phyloP scores from a whole-genome alignment of 2,797 vertebrate genomes.

The Gymnothorax javanicus region DNA sequence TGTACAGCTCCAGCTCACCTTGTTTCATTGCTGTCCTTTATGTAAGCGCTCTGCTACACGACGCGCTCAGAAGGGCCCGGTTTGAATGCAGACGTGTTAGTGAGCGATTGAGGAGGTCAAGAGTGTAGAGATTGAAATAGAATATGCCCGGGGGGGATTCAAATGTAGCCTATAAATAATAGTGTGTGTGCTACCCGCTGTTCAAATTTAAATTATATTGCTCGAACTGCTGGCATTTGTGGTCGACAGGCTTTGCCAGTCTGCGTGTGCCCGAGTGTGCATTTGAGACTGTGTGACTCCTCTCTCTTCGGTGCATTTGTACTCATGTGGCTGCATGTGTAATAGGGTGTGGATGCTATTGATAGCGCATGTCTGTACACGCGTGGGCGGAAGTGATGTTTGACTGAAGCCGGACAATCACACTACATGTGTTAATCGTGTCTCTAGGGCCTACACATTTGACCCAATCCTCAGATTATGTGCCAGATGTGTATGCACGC shows the following conservation, averaged over 20 bases:
- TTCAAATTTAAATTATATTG: not conserved
- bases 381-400: not conserved
- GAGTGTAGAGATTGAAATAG: slow-evolving; percentile 1
- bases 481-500: not conserved
- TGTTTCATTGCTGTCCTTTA: slow-evolving; percentile 12
- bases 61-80: not conserved
- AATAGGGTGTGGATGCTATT: not conserved
- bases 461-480: not conserved
- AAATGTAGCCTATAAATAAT: not conserved
- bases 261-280: not conserved
- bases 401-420: not conserved
- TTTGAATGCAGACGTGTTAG: not conserved
- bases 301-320: not conserved
- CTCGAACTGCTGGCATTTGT: not conserved
- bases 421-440: not conserved
- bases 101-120: not conserved
- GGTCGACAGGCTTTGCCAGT: not conserved
- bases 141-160: not conserved
- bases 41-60: not conserved
- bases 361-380: not conserved
- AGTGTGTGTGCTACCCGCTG: not conserved
- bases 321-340: not conserved
- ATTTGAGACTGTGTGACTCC: not conserved
- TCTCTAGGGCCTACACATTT: not conserved
- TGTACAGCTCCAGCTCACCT: slow-evolving; percentile 2